phyloP scores from a whole-genome alignment of 2,888 invertebrate species.

The Machimus atricapillus region DNA sequence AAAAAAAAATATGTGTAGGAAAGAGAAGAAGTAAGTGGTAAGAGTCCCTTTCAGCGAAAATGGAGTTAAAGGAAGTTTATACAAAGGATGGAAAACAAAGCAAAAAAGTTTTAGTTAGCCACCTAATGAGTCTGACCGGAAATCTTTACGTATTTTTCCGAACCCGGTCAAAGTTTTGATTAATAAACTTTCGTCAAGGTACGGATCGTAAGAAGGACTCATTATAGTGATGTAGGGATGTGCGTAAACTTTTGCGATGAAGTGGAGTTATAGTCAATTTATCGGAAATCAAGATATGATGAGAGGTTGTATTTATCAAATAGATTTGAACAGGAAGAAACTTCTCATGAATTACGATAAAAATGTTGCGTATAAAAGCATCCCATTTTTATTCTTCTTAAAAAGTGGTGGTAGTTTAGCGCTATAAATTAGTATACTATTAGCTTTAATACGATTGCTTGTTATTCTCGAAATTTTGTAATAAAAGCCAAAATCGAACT shows the following conservation, averaged over 20 bases:
- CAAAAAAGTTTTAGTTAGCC: not conserved
- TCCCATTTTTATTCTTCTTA: too few relatives aligned
- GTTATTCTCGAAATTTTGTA: too few relatives aligned
- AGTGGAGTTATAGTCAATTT: not conserved
- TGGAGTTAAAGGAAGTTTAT: not conserved
- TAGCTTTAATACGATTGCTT: too few relatives aligned
- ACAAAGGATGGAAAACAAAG: not conserved
- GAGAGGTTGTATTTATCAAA: not conserved
- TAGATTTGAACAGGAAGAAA: not conserved
- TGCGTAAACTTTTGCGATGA: not conserved
- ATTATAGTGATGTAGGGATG: not conserved
- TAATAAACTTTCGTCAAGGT: not conserved
- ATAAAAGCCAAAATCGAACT: too few relatives aligned
- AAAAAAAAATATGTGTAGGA: not conserved
- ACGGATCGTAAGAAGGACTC: not conserved
- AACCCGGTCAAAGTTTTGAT: not conserved
- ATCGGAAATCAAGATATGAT: not conserved
- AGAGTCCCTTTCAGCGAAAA: not conserved
- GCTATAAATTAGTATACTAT: too few relatives aligned
- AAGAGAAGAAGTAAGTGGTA: not conserved
- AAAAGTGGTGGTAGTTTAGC: too few relatives aligned
- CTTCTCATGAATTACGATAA: not conserved
- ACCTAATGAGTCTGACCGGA: not conserved
- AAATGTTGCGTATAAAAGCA: too few relatives aligned
- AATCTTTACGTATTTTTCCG: not conserved